These are phyloP conservation scores for Lampris incognitus DNA, from an alignment of 2,113 vertebrate species.

Conservation along the genomic window DNA sequence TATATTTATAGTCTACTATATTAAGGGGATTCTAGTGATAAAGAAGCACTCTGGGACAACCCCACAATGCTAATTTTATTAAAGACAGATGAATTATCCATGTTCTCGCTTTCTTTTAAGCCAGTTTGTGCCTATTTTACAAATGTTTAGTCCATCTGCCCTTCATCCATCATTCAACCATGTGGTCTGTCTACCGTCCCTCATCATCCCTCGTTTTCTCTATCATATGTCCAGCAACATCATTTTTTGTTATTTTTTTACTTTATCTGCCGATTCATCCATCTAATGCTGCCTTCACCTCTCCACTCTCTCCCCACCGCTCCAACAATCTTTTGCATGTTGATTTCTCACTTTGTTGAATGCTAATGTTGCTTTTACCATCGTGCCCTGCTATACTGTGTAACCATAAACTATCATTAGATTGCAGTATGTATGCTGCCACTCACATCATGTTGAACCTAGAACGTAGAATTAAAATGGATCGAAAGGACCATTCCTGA, in stretches of 20 bases:
- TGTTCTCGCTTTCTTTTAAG: background rate
- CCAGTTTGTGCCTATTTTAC: background rate
- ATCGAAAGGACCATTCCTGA: conserved; percentile 41
- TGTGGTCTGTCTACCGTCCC: background rate
- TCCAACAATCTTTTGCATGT: conserved; percentile 57
- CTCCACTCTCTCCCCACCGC: conserved; percentile 31
- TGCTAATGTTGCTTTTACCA: conserved; percentile 28
- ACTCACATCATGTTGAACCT: conserved; percentile 9
- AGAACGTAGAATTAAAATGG: conserved; percentile 34
- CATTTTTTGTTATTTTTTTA: background rate
- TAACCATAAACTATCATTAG: conserved; percentile 31
- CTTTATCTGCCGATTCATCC: background rate
- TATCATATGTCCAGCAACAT: background rate
- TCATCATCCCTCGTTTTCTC: background rate
- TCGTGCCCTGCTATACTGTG: conserved; percentile 18
- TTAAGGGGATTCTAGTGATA: too few relatives aligned
- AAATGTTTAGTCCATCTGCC: background rate
- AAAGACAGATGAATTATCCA: background rate
- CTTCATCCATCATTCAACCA: conserved; percentile 10
- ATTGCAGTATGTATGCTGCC: conserved; percentile 40
- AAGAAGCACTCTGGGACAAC: background rate
- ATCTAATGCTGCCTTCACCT: conserved; percentile 11
- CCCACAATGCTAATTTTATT: background rate
- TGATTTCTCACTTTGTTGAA: conserved; percentile 23
- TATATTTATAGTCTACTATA: too few relatives aligned